These are phyloP conservation scores for Eudyptes chrysolophus DNA, from an alignment of 2,113 vertebrate genomes.

Conservation along the genomic window DNA sequence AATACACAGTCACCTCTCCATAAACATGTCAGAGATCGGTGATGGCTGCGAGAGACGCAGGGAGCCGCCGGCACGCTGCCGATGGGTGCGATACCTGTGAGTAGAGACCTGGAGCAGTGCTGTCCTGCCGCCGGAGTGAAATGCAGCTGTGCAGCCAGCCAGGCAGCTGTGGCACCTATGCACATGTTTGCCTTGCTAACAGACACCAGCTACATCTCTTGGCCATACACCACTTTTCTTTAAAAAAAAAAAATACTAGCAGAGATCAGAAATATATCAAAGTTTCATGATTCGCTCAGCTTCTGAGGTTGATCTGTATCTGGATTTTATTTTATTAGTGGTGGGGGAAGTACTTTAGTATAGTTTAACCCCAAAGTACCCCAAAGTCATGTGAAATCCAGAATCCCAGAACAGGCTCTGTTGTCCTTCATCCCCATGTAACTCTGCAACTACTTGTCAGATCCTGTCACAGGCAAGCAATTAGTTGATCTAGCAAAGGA, in stretches of 20 bases:
- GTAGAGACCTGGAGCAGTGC: neutral
- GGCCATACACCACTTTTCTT: neutral
- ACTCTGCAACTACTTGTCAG: neutral
- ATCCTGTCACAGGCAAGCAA: neutral
- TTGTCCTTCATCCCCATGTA: neutral
- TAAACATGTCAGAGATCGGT: rapidly evolving
- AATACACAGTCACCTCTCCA: neutral
- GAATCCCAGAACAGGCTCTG: neutral
- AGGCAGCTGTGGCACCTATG: neutral
- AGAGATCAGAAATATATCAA: neutral
- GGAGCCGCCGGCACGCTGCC: neutral
- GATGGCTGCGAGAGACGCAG: neutral
- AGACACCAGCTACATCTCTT: neutral
- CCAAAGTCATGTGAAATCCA: rapidly evolving
- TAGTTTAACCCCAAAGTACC: neutral
- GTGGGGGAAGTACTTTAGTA: neutral
- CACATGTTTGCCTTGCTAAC: rapidly evolving
- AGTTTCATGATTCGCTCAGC: neutral
- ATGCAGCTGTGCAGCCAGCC: neutral
- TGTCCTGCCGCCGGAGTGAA: neutral
- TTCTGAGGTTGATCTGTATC: neutral
- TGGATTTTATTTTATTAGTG: neutral
- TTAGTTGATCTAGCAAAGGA: neutral
- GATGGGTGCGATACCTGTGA: rapidly evolving
- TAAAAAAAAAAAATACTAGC: neutral